A percentile compares a stretch with the other conserved stretches of the same genome.
Evolutionary conservation across 2,113 vertebrate species (phyloP).

Genomic region (Poecile atricapillus): DNA sequence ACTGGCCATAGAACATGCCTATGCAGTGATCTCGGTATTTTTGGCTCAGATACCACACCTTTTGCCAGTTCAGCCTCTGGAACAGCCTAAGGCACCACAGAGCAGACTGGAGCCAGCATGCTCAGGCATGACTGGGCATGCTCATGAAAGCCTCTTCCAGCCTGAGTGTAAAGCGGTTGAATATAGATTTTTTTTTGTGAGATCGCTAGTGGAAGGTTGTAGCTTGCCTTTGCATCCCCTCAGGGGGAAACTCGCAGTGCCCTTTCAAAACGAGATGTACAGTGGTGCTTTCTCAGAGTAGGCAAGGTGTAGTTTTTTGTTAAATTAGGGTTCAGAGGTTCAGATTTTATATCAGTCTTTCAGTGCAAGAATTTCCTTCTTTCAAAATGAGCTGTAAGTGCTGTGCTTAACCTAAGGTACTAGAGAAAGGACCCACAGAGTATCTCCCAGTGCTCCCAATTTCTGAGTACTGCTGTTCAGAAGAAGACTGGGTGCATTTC

Average conservation of each 20-base stretch:
- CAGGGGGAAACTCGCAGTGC: background rate
- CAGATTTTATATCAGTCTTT: background rate
- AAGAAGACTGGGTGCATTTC: background rate
- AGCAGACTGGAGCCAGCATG: background rate
- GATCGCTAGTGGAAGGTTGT: background rate
- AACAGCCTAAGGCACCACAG: background rate
- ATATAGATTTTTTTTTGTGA: background rate
- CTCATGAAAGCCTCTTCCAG: background rate
- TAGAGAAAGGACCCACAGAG: background rate
- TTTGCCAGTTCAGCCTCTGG: background rate
- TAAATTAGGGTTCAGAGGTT: background rate
- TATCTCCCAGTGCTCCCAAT: background rate
- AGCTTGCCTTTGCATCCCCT: background rate
- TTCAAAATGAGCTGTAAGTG: background rate
- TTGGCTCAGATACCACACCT: rapidly evolving
- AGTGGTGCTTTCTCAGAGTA: background rate
- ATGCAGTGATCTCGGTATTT: background rate
- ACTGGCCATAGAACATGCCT: background rate
- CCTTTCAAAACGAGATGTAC: background rate
- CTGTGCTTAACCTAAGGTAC: background rate
- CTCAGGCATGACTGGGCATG: background rate
- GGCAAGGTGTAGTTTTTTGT: background rate
- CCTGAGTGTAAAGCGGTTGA: background rate
- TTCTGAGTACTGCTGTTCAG: background rate
- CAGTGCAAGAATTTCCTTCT: background rate